phyloP scores from a whole-genome alignment of 2,797 vertebrate genomes.

The Helarctos malayanus region DNA sequence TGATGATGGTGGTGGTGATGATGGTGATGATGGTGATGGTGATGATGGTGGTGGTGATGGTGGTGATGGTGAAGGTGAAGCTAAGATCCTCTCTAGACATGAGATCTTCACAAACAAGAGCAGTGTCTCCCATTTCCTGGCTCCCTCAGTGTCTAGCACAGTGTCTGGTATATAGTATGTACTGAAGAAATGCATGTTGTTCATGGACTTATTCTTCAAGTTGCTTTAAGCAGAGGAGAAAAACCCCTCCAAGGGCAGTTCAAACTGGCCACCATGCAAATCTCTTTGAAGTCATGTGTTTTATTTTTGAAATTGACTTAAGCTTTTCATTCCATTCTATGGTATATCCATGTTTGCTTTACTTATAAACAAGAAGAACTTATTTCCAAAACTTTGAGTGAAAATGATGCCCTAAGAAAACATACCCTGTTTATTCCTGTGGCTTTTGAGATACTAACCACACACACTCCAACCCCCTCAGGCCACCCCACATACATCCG shows the following conservation, averaged over 20 bases:
- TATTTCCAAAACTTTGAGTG: slow-evolving; percentile 54
- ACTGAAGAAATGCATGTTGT: neutral
- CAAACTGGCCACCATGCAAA: neutral
- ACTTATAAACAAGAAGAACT: slow-evolving; percentile 63
- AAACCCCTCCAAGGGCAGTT: neutral
- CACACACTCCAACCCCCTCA: neutral
- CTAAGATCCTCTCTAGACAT: neutral
- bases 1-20: neutral
- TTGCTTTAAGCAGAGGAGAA: neutral
- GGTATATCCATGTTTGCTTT: slow-evolving; percentile 33
- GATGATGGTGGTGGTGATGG: fast-evolving
- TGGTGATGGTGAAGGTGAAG: neutral
- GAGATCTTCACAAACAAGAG: neutral
- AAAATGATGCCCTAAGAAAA: slow-evolving; percentile 51
- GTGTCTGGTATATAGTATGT: neutral
- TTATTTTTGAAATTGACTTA: neutral
- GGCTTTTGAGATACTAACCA: neutral
- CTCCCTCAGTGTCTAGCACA: neutral
- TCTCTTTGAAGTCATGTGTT: neutral
- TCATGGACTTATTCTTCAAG: neutral
- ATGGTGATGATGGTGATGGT: fast-evolving
- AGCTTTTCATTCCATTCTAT: neutral
- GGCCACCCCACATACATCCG: fast-evolving
- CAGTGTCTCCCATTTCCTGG: neutral
- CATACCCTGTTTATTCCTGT: slow-evolving; percentile 26